Conservation (phyloP, 2,113 vertebrate genomes). For the Morone saxatilis region DNA sequence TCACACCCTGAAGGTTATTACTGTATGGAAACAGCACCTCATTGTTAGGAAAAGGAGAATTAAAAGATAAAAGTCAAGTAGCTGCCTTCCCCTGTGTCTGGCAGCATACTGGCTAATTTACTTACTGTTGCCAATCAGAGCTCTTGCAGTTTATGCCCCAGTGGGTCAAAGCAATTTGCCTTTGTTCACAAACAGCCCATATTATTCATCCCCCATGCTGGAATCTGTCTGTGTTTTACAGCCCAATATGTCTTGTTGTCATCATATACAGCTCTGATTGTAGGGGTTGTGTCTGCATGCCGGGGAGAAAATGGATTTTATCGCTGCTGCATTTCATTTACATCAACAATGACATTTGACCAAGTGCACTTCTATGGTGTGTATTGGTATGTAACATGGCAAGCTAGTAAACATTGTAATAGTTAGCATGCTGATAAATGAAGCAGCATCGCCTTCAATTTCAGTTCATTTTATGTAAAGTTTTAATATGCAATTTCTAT, state of each 20-base stretch:
- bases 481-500: background rate
- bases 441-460: background rate
- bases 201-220: slow-evolving; percentile 33
- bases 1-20: slow-evolving; percentile 66
- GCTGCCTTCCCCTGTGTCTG: slow-evolving; percentile 36
- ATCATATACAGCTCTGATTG: background rate
- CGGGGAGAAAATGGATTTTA: background rate
- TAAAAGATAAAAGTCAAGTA: slow-evolving; percentile 64
- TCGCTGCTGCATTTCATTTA: slow-evolving; percentile 8
- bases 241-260: slow-evolving; percentile 34
- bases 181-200: slow-evolving; percentile 39
- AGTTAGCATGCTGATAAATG: background rate
- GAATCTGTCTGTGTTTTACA: slow-evolving; percentile 41
- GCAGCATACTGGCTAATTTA: slow-evolving; percentile 53
- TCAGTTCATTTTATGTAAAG: background rate
- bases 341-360: background rate
- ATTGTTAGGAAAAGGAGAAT: slow-evolving; percentile 42
- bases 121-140: slow-evolving; percentile 55
- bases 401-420: background rate
- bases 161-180: slow-evolving; percentile 66
- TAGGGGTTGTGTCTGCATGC: background rate
- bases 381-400: no score
- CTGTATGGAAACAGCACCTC: slow-evolving; percentile 49
- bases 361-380: no score
- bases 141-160: slow-evolving; percentile 32